Percentiles rank a stretch among this genome's conserved stretches.
Conservation (phyloP, 2,888 invertebrate genomes). For the Imbricaverruca yamaguchii region DNA sequence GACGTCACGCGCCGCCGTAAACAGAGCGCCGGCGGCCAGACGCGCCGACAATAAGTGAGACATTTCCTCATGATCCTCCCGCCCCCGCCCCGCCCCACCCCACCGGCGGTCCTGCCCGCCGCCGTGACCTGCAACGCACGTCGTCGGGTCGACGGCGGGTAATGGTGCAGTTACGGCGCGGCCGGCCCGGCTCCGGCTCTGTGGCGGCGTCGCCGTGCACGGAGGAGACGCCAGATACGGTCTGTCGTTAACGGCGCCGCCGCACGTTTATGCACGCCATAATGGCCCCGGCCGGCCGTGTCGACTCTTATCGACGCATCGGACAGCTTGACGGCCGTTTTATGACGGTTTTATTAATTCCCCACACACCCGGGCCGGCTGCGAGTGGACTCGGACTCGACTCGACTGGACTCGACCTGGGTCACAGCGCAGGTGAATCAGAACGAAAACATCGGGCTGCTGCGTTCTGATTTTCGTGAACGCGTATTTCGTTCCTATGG, state of each 20-base stretch:
- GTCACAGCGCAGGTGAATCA: too few relatives aligned
- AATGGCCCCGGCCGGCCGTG: not conserved
- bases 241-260: not conserved
- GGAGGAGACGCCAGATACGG: not conserved
- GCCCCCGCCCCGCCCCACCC: not conserved
- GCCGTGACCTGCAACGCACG: not conserved
- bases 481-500: too few relatives aligned
- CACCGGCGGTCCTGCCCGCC: not conserved
- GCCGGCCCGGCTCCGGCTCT: not conserved
- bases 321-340: not conserved
- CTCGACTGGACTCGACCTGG: too few relatives aligned
- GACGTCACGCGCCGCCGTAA: too few relatives aligned
- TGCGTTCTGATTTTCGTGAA: too few relatives aligned
- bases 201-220: not conserved
- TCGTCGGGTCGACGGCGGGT: not conserved
- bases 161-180: not conserved
- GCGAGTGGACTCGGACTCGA: too few relatives aligned
- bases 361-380: not conserved
- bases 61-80: too few relatives aligned
- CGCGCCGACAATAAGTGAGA: too few relatives aligned
- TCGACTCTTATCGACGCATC: not conserved
- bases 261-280: not conserved
- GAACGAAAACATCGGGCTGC: too few relatives aligned
- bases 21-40: not conserved
- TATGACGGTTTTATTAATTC: not conserved